Percentiles rank a stretch among this genome's conserved stretches.
Conservation (phyloP, 2,888 invertebrate genomes). For the Lycocerus yunnanus region DNA sequence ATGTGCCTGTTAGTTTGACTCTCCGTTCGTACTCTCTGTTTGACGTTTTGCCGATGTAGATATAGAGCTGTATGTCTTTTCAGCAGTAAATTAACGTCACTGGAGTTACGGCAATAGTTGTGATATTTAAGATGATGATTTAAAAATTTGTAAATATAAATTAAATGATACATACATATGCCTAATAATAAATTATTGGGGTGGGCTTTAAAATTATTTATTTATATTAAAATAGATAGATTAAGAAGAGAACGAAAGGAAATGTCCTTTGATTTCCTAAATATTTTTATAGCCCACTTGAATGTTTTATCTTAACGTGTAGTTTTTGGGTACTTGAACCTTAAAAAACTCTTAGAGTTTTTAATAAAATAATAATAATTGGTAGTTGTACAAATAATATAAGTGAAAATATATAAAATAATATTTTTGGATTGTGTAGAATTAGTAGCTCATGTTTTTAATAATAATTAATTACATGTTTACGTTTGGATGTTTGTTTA, state of each 20-base stretch:
- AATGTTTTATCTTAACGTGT: slow-evolving; percentile 28
- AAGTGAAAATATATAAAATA: slow-evolving; percentile 33
- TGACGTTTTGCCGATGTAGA: slow-evolving; percentile 32
- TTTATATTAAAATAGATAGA: slow-evolving; percentile 4
- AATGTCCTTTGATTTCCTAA: neutral
- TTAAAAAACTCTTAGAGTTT: slow-evolving; percentile 45
- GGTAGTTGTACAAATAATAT: slow-evolving; percentile 50
- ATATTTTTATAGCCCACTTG: slow-evolving; percentile 24
- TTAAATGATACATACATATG: slow-evolving; percentile 14
- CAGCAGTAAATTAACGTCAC: slow-evolving; percentile 32
- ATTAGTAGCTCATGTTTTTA: slow-evolving; percentile 43
- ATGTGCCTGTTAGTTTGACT: slow-evolving; percentile 42
- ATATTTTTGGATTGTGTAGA: slow-evolving; percentile 57
- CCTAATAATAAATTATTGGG: slow-evolving; percentile 16
- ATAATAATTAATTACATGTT: slow-evolving; percentile 44
- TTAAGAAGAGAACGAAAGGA: slow-evolving; percentile 1
- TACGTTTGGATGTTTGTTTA: slow-evolving; percentile 20
- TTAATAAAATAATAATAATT: slow-evolving; percentile 37
- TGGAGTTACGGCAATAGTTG: slow-evolving; percentile 44
- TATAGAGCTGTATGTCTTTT: slow-evolving; percentile 31
- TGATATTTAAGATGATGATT: slow-evolving; percentile 41
- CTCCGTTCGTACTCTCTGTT: slow-evolving; percentile 37
- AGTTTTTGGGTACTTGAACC: slow-evolving; percentile 46
- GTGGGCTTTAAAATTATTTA: slow-evolving; percentile 14
- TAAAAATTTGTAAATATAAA: slow-evolving; percentile 27